A percentile compares a stretch with the other conserved stretches of the same genome.
Evolutionary conservation across 2,113 vertebrate species (phyloP).

Genomic region (Poicephalus meyeri): DNA sequence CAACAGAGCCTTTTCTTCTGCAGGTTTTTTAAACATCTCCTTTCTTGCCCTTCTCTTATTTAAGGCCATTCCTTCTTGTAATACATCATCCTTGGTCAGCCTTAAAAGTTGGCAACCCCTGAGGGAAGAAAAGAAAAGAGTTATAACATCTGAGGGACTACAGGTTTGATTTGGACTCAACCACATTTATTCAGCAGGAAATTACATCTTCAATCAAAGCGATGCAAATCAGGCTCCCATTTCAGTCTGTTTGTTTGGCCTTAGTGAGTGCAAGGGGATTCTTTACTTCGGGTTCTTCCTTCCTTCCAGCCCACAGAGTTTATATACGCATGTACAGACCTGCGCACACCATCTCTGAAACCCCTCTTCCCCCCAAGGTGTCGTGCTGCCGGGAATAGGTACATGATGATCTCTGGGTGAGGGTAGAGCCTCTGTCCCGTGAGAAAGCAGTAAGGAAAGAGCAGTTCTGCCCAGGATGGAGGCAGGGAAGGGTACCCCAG

Average conservation of each 20-base stretch:
- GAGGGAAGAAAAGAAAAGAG: slow-evolving; percentile 25
- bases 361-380: background rate
- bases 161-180: slow-evolving; percentile 56
- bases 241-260: slow-evolving; percentile 56
- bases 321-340: accelerated
- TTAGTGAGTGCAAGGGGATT: slow-evolving; percentile 37
- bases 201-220: slow-evolving; percentile 64
- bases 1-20: background rate
- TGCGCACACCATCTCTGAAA: accelerated
- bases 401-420: background rate
- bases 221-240: slow-evolving; percentile 18
- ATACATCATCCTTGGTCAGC: slow-evolving; percentile 63
- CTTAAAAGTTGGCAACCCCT: slow-evolving; percentile 55
- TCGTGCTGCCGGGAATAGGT: background rate
- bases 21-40: background rate
- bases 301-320: background rate
- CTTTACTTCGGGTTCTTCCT: slow-evolving; percentile 13
- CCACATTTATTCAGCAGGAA: slow-evolving; percentile 50
- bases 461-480: background rate
- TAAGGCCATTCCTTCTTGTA: background rate
- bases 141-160: slow-evolving; percentile 23
- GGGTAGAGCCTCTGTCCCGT: background rate
- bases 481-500: background rate
- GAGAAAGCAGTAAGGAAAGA: background rate
- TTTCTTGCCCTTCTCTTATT: slow-evolving; percentile 32